A percentile compares a stretch with the other conserved stretches of the same genome.
Conservation (phyloP, 2,888 invertebrate species). For the Cheilosia soror region DNA sequence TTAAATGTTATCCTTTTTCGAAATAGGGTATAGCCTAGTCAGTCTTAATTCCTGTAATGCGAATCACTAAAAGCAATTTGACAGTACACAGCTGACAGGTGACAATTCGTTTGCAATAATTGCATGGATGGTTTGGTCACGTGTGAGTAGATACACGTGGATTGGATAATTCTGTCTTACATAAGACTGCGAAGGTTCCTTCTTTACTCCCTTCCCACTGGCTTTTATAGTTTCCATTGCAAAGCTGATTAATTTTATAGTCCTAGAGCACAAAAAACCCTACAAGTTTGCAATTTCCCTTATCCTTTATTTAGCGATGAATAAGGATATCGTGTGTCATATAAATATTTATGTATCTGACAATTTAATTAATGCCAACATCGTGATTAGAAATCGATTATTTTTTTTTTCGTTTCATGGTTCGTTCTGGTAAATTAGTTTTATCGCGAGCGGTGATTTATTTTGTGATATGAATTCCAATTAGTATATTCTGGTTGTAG, state of each 20-base stretch:
- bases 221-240: neutral
- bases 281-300: neutral
- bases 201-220: neutral
- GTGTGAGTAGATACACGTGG: neutral
- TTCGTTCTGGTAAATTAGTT: neutral
- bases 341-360: conserved; percentile 17
- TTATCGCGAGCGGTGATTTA: neutral
- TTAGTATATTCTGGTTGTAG: no score
- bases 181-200: conserved; percentile 13
- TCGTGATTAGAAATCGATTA: conserved; percentile 40
- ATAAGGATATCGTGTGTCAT: conserved; percentile 19
- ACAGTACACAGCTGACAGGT: no score
- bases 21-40: no score
- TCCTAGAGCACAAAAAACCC: neutral
- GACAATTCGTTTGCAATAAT: no score
- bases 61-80: no score
- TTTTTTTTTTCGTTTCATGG: neutral
- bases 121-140: no score
- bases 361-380: conserved; percentile 45
- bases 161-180: neutral
- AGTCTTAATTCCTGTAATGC: no score
- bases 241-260: conserved; percentile 7
- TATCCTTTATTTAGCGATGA: neutral
- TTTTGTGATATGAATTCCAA: no score
- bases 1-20: no score